A percentile compares a stretch with the other conserved stretches of the same genome.
Conservation (phyloP, 1,140 invertebrate species). For the Eumeta japonica region DNA sequence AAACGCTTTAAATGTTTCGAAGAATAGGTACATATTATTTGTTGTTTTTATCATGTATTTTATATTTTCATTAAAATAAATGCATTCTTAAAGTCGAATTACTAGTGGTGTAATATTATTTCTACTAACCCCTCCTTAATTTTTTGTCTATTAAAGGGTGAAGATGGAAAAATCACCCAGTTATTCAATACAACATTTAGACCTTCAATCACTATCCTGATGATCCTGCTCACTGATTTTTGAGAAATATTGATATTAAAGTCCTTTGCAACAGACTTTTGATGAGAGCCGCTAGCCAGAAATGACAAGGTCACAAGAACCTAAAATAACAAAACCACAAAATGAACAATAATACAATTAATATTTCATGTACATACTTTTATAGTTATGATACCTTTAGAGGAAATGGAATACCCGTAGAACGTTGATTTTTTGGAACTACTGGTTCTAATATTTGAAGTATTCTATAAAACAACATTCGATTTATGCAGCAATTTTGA, state of each 20-base stretch:
- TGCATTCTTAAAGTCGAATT: too few species aligned
- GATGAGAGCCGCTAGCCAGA: slow-evolving; percentile 22
- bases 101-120: too few species aligned
- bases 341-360: not conserved
- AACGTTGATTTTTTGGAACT: slow-evolving; percentile 23
- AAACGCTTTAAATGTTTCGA: too few species aligned
- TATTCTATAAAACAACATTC: slow-evolving; percentile 20
- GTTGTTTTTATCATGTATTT: too few species aligned
- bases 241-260: slow-evolving; percentile 25
- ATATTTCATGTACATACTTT: not conserved
- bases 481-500: slow-evolving; percentile 21
- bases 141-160: slow-evolving; percentile 15
- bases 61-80: too few species aligned
- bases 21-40: too few species aligned
- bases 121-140: slow-evolving; percentile 30
- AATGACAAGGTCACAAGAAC: slow-evolving; percentile 27
- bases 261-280: slow-evolving; percentile 25
- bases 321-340: slow-evolving; percentile 11
- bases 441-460: slow-evolving; percentile 24
- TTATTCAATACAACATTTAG: slow-evolving; percentile 21
- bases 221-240: slow-evolving; percentile 26
- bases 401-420: slow-evolving; percentile 28
- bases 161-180: slow-evolving; percentile 22
- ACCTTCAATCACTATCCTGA: slow-evolving; percentile 25
- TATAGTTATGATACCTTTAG: slow-evolving; percentile 16